Evolutionary conservation across 2,888 invertebrate genomes (phyloP).

Genomic region (Empis livida): DNA sequence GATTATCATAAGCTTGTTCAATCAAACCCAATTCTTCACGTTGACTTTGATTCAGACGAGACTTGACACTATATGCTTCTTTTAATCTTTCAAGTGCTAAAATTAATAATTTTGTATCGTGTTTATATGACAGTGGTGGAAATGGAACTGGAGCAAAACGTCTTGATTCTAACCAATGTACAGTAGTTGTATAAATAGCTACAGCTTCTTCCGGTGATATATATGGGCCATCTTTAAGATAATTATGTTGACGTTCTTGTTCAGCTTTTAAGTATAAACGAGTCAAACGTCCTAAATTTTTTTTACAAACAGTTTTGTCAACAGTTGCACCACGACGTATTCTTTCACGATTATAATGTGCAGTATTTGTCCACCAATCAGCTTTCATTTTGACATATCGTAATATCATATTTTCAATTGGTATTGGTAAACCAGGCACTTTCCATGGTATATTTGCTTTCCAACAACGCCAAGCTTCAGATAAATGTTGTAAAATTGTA

Average conservation of each 20-base stretch:
- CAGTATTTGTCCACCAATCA: conserved; percentile 99
- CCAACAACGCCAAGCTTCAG: conserved; percentile 99
- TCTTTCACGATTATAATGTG: conserved; percentile 97
- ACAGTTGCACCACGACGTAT: conserved; percentile 99
- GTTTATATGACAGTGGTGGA: conserved; percentile 98
- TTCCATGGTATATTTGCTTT: conserved; percentile 99
- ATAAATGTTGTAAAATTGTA: conserved; percentile 95
- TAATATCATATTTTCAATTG: conserved; percentile 99
- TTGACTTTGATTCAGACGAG: conserved; percentile 95
- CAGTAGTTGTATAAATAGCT: conserved; percentile 98
- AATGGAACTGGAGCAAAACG: conserved; percentile 99
- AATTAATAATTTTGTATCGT: conserved; percentile 96
- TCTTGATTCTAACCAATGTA: conserved; percentile 98
- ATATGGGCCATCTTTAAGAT: conserved; percentile 98
- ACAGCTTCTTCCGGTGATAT: conserved; percentile 99
- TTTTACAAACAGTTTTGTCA: conserved; percentile 99
- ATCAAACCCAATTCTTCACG: conserved; percentile 96
- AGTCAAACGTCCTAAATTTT: conserved; percentile 96
- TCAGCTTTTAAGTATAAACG: conserved; percentile 94
- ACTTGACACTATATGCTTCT: conserved; percentile 97
- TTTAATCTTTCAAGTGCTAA: conserved; percentile 91
- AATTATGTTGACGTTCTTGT: conserved; percentile 98
- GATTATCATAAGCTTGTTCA: conserved; percentile 99
- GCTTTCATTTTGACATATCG: conserved; percentile 99
- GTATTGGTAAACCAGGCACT: conserved; percentile 96